These are phyloP conservation scores for Oncorhynchus kisutch DNA, from an alignment of 2,113 vertebrate species.

Conservation along the genomic window DNA sequence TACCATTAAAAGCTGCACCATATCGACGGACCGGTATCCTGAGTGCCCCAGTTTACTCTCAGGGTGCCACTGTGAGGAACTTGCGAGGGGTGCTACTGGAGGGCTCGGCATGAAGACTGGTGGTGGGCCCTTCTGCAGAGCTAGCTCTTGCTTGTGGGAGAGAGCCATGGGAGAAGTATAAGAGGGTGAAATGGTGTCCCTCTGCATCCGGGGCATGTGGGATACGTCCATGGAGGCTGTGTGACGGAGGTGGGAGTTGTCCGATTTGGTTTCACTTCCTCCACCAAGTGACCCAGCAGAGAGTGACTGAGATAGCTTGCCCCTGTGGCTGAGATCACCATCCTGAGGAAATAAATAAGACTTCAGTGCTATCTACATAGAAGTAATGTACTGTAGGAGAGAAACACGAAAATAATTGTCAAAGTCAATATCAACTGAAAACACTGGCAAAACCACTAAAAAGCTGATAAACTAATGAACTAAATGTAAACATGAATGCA, in stretches of 20 bases:
- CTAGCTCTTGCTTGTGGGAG: conserved; percentile 83
- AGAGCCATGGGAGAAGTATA: conserved; percentile 84
- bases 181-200: conserved; percentile 82
- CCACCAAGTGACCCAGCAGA: conserved; percentile 35
- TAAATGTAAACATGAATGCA: background rate
- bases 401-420: conserved; percentile 69
- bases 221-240: conserved; percentile 80
- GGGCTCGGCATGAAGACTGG: conserved; percentile 74
- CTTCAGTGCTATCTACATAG: background rate
- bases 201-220: conserved; percentile 77
- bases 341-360: conserved; percentile 75
- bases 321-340: conserved; percentile 79
- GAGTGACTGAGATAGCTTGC: conserved; percentile 84
- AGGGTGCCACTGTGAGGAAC: conserved; percentile 64
- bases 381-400: background rate
- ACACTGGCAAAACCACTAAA: conserved; percentile 12
- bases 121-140: conserved; percentile 73
- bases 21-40: conserved; percentile 86
- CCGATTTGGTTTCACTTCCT: conserved; percentile 83
- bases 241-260: conserved; percentile 79
- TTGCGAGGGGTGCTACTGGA: conserved; percentile 59
- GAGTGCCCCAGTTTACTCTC: conserved; percentile 83
- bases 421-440: background rate
- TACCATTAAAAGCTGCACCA: conserved; percentile 94
- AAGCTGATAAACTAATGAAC: background rate